Conservation (phyloP, 2,797 vertebrate genomes). For the Falco rusticolus region DNA sequence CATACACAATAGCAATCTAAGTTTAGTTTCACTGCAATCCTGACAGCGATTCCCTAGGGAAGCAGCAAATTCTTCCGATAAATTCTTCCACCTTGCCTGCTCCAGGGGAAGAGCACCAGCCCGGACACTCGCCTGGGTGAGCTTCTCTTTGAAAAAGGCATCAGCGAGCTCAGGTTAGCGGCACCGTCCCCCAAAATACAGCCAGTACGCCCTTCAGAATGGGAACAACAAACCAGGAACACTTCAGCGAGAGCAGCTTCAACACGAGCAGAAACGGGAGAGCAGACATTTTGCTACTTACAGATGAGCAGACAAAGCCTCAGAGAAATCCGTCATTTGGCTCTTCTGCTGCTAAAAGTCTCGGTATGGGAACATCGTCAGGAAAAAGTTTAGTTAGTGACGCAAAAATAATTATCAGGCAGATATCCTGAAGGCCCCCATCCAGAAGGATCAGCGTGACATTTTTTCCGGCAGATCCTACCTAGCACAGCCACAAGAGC, state of each 20-base stretch:
- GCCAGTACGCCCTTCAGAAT: not conserved
- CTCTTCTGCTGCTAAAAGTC: not conserved
- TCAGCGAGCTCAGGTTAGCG: not conserved
- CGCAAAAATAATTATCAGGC: not conserved
- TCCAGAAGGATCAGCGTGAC: rapidly evolving
- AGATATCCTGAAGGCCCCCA: not conserved
- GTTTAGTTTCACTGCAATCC: slow-evolving; percentile 39
- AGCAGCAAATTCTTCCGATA: slow-evolving; percentile 7
- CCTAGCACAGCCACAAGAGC: not conserved
- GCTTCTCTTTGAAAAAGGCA: not conserved
- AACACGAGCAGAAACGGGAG: not conserved
- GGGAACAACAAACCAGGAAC: not conserved
- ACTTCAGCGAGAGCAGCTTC: not conserved
- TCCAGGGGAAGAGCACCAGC: not conserved
- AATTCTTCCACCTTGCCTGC: not conserved
- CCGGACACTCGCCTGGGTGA: not conserved
- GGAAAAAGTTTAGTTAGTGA: not conserved
- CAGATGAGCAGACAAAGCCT: not conserved
- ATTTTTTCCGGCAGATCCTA: not conserved
- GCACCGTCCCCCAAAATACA: not conserved
- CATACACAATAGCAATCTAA: not conserved
- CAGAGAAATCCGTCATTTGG: not conserved
- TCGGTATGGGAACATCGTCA: not conserved
- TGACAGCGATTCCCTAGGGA: slow-evolving; percentile 27
- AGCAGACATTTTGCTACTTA: not conserved